Conservation (phyloP, 2,888 invertebrate species). For the Brenthis hecate region DNA sequence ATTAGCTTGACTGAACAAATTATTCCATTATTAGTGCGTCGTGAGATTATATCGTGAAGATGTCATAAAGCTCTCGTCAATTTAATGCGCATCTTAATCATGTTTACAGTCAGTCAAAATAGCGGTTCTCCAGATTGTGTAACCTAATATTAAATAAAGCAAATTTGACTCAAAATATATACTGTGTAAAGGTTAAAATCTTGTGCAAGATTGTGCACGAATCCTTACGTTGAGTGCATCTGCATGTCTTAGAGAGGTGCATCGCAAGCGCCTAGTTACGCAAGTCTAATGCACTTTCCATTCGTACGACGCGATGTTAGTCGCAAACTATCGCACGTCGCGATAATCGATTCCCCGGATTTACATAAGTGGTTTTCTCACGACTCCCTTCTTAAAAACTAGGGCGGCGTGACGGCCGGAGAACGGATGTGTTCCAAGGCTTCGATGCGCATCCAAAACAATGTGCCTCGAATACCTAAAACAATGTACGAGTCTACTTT, state of each 20-base stretch:
- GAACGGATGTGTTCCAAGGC: conserved; percentile 73
- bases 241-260: conserved; percentile 40
- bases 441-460: conserved; percentile 41
- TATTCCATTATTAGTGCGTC: conserved; percentile 22
- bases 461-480: conserved; percentile 17
- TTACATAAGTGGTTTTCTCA: conserved; percentile 77
- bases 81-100: conserved; percentile 16
- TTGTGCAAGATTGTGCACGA: conserved; percentile 7
- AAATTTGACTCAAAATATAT: too few relatives aligned
- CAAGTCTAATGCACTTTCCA: conserved; percentile 68
- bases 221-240: conserved; percentile 32
- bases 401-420: conserved; percentile 65
- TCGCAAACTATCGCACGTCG: conserved; percentile 53
- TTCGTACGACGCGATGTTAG: conserved; percentile 51
- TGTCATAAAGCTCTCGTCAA: conserved; percentile 18
- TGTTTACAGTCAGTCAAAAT: conserved; percentile 1
- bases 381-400: conserved; percentile 70
- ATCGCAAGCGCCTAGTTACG: conserved; percentile 54
- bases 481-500: conserved; percentile 9
- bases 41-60: conserved; percentile 28
- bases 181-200: conserved; percentile 8
- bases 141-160: not conserved
- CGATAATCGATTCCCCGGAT: conserved; percentile 76
- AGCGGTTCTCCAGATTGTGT: too few relatives aligned
- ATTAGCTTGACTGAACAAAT: not conserved